Evolutionary conservation across 2,888 invertebrate genomes (phyloP), one percentile per base, ranked within the genome.

Genomic region (Volucella inanis): DNA sequence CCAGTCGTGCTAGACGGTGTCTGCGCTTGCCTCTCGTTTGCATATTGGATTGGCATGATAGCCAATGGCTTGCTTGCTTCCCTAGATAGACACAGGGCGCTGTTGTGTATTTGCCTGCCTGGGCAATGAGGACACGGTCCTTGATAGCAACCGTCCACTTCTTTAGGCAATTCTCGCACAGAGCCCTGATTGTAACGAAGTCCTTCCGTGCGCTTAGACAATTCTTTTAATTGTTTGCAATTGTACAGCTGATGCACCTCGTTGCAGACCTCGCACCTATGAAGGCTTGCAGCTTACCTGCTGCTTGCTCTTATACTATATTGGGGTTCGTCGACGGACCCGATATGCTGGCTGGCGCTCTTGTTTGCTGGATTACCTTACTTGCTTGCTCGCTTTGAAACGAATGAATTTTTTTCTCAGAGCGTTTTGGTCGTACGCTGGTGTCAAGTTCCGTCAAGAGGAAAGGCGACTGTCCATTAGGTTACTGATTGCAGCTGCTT

Each of bases 121-220:
- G 39, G 41, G 12, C 50, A 50, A 8, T 39, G 49, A 6, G 31
- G 55, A 18, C 54, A 68, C 1, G 12, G 52, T 9, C 9, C 12
- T 11, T 54, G 52, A 10, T 47, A 65, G 50, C 65, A 65, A 10
- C 15, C 31, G 8, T 18, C 55, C 0, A 18, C 15, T 68, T 52
- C 31, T 55, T 68, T 1, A 68, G 45, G 18, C 43, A 68, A 31
- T 54, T 68, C 11, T 68, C 68, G 11, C 45, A 68, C 3, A 68
- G 38, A 0, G 2, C 18, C 12, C 15, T 67, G 2, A n/a, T 12
- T 3, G 4, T 2, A 2, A n/a, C 67, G 3, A 54, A 45, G 0
- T 31, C 31, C 11, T 10, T 15, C 15, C 64, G 9, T 3, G 11
- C 0, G 1, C 14, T 38, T 1, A 43, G 22, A 1, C 10, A 54